Conservation (phyloP, 2,888 invertebrate genomes). For the Oscheius onirici region DNA sequence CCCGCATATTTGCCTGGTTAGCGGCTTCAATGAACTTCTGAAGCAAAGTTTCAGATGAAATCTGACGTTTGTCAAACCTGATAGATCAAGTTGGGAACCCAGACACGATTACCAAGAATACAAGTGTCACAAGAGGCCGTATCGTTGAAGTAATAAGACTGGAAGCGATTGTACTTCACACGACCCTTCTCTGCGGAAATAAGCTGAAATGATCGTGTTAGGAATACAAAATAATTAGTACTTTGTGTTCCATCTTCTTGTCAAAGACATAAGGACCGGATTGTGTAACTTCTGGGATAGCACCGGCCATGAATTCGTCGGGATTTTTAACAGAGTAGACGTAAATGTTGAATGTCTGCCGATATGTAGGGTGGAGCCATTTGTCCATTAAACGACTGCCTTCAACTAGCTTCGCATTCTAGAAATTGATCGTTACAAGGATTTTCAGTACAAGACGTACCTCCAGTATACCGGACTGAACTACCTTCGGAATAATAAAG, state of each 20-base stretch:
- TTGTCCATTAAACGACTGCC: constrained; percentile 59
- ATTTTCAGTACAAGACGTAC: constrained; percentile 29
- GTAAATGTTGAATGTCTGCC: constrained; percentile 53
- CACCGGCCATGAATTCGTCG: constrained; percentile 67
- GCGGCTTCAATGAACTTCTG: constrained; percentile 71
- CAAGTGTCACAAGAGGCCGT: constrained; percentile 66
- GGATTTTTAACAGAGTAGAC: constrained; percentile 71
- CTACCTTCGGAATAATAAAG: constrained; percentile 46
- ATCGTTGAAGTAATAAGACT: constrained; percentile 63
- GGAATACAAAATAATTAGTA: constrained; percentile 19
- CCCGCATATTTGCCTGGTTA: constrained; percentile 64
- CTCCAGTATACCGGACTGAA: constrained; percentile 39
- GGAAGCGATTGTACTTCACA: constrained; percentile 56
- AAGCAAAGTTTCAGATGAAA: neutral
- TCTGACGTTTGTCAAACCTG: constrained; percentile 42
- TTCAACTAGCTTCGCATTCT: constrained; percentile 60
- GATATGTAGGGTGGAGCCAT: constrained; percentile 67
- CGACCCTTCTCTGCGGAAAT: constrained; percentile 62
- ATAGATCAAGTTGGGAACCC: constrained; percentile 66
- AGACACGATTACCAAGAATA: constrained; percentile 67
- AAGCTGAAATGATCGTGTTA: constrained; percentile 41
- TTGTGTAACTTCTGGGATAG: constrained; percentile 60
- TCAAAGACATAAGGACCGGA: constrained; percentile 71
- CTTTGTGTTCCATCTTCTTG: constrained; percentile 63
- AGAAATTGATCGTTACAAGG: constrained; percentile 28